Conservation (phyloP, 2,888 invertebrate genomes). For the Mythimna loreyi region DNA sequence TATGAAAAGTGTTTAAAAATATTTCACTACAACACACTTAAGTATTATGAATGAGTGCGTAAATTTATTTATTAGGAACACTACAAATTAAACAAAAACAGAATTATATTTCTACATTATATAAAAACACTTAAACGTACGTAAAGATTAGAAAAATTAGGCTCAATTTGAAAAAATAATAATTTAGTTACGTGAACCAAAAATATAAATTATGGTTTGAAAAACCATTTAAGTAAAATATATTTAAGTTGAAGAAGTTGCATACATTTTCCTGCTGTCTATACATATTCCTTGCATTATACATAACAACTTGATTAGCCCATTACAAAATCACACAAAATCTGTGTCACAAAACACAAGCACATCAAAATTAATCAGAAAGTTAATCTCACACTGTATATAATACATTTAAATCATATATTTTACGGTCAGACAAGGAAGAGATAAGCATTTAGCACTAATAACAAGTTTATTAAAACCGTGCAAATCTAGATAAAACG, state of each 20-base stretch:
- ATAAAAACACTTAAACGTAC: no score
- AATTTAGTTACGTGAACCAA: no score
- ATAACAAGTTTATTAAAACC: conserved; percentile 41
- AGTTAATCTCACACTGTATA: conserved; percentile 9
- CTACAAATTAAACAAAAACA: no score
- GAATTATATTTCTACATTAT: no score
- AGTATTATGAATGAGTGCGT: neutral
- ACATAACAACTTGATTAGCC: neutral
- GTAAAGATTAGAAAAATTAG: no score
- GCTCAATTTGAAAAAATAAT: no score
- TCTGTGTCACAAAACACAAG: conserved; percentile 16
- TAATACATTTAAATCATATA: conserved; percentile 20
- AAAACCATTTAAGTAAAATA: neutral
- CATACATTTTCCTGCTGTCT: neutral
- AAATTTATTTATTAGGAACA: no score
- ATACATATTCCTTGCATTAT: neutral
- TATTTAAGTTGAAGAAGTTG: neutral
- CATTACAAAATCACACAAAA: neutral
- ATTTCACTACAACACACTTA: neutral
- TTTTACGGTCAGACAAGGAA: conserved; percentile 30
- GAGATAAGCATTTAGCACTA: conserved; percentile 34
- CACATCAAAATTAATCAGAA: conserved; percentile 19
- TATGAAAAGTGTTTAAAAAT: neutral
- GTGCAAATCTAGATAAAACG: conserved; percentile 51
- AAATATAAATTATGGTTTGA: no score